Evolutionary conservation across 2,888 invertebrate species (phyloP).

Genomic region (Tachina fera): DNA sequence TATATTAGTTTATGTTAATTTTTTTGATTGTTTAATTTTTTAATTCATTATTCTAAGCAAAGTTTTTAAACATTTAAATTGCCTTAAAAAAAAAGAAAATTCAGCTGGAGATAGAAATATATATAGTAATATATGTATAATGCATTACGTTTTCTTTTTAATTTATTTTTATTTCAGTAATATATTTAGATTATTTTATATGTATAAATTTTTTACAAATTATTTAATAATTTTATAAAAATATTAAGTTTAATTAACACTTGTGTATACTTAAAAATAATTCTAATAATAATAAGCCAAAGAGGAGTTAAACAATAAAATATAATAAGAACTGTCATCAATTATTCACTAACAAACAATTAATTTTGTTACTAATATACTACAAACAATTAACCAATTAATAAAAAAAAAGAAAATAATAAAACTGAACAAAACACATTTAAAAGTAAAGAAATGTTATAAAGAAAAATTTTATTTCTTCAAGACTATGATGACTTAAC

Average conservation of each 20-base stretch:
- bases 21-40: slow-evolving; percentile 48
- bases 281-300: slow-evolving; percentile 22
- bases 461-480: not conserved
- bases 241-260: slow-evolving; percentile 36
- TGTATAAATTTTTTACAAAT: slow-evolving; percentile 46
- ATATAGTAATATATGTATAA: not conserved
- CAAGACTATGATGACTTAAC: too few species aligned
- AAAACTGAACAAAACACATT: slow-evolving; percentile 7
- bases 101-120: slow-evolving; percentile 18
- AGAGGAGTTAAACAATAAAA: slow-evolving; percentile 40
- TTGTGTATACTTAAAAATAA: slow-evolving; percentile 28
- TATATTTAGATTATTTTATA: slow-evolving; percentile 24
- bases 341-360: slow-evolving; percentile 49
- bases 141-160: slow-evolving; percentile 1
- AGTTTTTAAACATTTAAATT: slow-evolving; percentile 12
- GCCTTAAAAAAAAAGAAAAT: slow-evolving; percentile 6
- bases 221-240: slow-evolving; percentile 52
- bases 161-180: slow-evolving; percentile 18
- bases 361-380: slow-evolving; percentile 36
- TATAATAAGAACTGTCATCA: slow-evolving; percentile 20
- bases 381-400: slow-evolving; percentile 50
- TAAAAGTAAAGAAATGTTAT: not conserved
- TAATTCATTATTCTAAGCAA: slow-evolving; percentile 29
- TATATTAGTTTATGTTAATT: slow-evolving; percentile 13
- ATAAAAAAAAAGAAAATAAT: slow-evolving; percentile 28